Percentiles rank a stretch among this genome's conserved stretches.
phyloP scores from a whole-genome alignment of 2,797 vertebrate species.

The Danio choprae region DNA sequence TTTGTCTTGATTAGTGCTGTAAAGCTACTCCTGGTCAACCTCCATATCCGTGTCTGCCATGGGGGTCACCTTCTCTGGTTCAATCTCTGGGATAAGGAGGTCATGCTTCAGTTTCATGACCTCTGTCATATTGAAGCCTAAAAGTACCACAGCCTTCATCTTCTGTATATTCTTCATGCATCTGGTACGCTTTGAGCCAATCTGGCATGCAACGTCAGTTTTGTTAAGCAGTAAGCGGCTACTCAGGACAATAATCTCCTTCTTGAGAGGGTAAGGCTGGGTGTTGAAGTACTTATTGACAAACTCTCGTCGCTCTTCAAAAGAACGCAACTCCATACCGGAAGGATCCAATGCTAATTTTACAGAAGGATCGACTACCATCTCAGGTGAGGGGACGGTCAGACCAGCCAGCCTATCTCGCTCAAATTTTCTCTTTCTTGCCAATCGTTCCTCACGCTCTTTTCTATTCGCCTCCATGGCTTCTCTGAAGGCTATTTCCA shows the following conservation, averaged over 20 bases:
- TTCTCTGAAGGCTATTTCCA: conserved; percentile 76
- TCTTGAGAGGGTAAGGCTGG: conserved; percentile 88
- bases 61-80: conserved; percentile 34
- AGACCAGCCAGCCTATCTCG: conserved; percentile 62
- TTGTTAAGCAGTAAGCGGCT: conserved; percentile 82
- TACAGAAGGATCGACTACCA: conserved; percentile 66
- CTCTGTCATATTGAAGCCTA: conserved; percentile 94
- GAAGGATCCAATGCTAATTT: conserved; percentile 84
- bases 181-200: conserved; percentile 84
- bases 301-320: conserved; percentile 87
- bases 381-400: conserved; percentile 51
- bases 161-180: conserved; percentile 89
- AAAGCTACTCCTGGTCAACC: conserved; percentile 1
- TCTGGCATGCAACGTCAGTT: conserved; percentile 84
- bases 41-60: conserved; percentile 2
- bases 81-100: conserved; percentile 68
- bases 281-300: conserved; percentile 90
- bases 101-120: conserved; percentile 88
- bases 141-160: conserved; percentile 78
- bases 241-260: conserved; percentile 87
- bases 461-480: conserved; percentile 77
- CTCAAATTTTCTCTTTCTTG: conserved; percentile 78
- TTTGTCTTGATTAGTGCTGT: not conserved
- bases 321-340: conserved; percentile 71
- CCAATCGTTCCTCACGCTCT: conserved; percentile 81